Conservation (phyloP, 2,113 vertebrate genomes). For the Gallinago paraguaiae region DNA sequence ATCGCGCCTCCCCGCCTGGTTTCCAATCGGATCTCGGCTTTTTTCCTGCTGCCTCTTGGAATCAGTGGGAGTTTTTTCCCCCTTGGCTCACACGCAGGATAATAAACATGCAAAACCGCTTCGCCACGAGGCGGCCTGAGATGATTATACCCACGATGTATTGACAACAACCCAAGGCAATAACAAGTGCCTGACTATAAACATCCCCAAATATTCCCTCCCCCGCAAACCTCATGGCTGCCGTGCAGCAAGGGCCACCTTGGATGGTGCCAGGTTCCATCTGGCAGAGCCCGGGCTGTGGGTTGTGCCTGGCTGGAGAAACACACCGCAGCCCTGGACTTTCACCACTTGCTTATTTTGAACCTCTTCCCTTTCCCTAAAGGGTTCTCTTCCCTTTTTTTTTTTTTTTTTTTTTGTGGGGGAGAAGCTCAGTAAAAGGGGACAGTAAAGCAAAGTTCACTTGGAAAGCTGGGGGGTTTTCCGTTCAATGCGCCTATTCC, state of each 20-base stretch:
- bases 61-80: not conserved
- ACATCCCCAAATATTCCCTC: not conserved
- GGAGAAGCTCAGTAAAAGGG: not conserved
- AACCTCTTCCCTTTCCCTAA: not conserved
- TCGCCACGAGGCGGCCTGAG: not conserved
- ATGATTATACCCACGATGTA: not conserved
- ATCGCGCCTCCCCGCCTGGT: not conserved
- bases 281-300: not conserved
- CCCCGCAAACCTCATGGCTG: not conserved
- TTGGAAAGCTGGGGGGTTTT: not conserved
- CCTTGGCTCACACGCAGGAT: not conserved
- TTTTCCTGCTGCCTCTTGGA: not conserved
- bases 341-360: not conserved
- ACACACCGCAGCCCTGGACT: not conserved
- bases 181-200: not conserved
- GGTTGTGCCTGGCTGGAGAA: not conserved
- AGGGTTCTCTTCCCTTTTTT: no score
- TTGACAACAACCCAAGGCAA: not conserved
- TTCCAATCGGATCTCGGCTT: not conserved
- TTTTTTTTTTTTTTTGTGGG: fast-evolving
- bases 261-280: not conserved
- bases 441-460: not conserved
- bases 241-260: not conserved
- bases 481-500: no score
- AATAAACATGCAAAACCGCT: not conserved